Percentiles rank a stretch among this genome's conserved stretches.
Evolutionary conservation across 2,888 invertebrate genomes (phyloP).

Genomic region (Agriopis aurantiaria): DNA sequence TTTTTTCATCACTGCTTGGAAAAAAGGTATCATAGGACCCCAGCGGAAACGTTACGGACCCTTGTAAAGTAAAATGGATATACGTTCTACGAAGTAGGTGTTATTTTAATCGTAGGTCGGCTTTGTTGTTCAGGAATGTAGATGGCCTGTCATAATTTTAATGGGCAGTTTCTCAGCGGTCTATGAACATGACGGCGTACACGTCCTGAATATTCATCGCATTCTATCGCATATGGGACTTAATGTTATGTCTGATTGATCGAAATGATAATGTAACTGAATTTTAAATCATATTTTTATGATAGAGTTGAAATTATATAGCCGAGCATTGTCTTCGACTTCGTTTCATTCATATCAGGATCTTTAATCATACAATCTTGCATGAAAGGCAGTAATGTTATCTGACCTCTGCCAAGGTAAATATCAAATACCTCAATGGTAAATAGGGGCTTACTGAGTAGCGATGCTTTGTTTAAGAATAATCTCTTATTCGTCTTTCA

Average conservation of each 20-base stretch:
- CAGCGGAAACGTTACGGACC: conserved; percentile 85
- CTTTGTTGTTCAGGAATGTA: conserved; percentile 85
- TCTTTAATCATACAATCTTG: conserved; percentile 21
- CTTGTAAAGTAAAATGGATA: conserved; percentile 84
- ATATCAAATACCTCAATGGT: no score
- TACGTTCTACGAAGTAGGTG: conserved; percentile 84
- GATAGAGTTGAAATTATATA: conserved; percentile 14
- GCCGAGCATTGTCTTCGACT: conserved; percentile 6
- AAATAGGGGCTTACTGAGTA: conserved; percentile 56
- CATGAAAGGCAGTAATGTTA: conserved; percentile 27
- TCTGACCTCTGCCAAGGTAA: conserved; percentile 45
- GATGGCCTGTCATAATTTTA: conserved; percentile 85
- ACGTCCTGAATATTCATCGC: conserved; percentile 75
- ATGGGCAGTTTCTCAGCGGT: conserved; percentile 80
- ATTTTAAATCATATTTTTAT: conserved; percentile 24
- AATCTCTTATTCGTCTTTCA: conserved; percentile 32
- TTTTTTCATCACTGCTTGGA: conserved; percentile 81
- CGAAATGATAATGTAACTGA: conserved; percentile 24
- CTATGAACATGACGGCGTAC: conserved; percentile 69
- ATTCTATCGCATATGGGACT: conserved; percentile 42
- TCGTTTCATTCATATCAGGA: conserved; percentile 2
- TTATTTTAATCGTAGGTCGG: conserved; percentile 85
- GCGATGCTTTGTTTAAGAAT: conserved; percentile 33
- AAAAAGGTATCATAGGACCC: conserved; percentile 83
- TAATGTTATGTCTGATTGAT: conserved; percentile 27